These are phyloP conservation scores for Hirtodrosophila confusa DNA, from an alignment of 2,888 invertebrate species.

Conservation along the genomic window DNA sequence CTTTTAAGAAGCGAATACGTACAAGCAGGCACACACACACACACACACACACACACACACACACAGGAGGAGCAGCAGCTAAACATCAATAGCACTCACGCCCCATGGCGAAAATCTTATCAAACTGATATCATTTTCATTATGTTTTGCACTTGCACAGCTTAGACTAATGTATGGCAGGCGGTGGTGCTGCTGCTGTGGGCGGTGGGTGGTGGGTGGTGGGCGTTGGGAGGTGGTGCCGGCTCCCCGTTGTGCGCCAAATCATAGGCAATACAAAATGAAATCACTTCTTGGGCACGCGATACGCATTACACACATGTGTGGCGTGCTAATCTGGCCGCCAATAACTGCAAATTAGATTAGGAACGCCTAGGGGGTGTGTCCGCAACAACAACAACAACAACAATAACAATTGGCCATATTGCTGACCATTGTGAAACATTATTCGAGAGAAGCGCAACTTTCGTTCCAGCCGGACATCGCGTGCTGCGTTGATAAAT, in stretches of 20 bases:
- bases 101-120: slow-evolving; percentile 64
- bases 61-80: slow-evolving; percentile 1
- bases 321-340: slow-evolving; percentile 66
- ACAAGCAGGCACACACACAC: slow-evolving; percentile 3
- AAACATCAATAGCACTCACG: slow-evolving; percentile 35
- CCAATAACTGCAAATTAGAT: slow-evolving; percentile 79
- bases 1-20: slow-evolving; percentile 31
- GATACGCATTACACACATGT: slow-evolving; percentile 69
- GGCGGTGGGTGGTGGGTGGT: not conserved
- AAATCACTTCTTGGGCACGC: slow-evolving; percentile 43
- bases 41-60: slow-evolving; percentile 6
- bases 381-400: slow-evolving; percentile 1
- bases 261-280: slow-evolving; percentile 56
- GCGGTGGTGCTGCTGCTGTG: slow-evolving; percentile 1
- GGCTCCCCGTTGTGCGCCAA: slow-evolving; percentile 31
- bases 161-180: slow-evolving; percentile 63
- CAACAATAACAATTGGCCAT: slow-evolving; percentile 12
- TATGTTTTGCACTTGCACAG: slow-evolving; percentile 74
- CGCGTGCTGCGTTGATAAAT: slow-evolving; percentile 72
- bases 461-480: slow-evolving; percentile 15
- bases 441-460: slow-evolving; percentile 37
- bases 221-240: slow-evolving; percentile 16
- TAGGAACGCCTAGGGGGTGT: slow-evolving; percentile 62
- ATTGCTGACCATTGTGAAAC: slow-evolving; percentile 28
- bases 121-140: slow-evolving; percentile 78